Percentiles rank a stretch among this genome's conserved stretches.
Evolutionary conservation across 2,113 vertebrate genomes (phyloP).

Genomic region (Apodemus speciosus): DNA sequence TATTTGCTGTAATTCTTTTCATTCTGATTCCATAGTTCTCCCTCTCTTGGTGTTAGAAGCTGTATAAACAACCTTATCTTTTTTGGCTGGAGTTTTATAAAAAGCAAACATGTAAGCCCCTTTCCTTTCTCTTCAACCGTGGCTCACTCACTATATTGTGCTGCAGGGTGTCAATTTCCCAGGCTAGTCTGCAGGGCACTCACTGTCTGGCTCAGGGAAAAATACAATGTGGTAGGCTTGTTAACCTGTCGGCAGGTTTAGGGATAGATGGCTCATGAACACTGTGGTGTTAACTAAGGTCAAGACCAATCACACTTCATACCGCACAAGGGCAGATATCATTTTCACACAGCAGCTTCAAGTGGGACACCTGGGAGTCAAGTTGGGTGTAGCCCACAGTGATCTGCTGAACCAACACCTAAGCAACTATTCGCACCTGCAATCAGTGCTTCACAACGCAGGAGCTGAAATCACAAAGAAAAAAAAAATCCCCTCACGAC

Average conservation of each 20-base stretch:
- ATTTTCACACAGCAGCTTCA: background rate
- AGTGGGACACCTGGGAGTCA: background rate
- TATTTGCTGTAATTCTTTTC: constrained; percentile 33
- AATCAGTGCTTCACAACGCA: background rate
- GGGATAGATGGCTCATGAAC: background rate
- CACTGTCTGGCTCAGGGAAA: background rate
- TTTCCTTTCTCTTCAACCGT: background rate
- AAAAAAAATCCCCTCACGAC: background rate
- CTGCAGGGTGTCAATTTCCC: background rate
- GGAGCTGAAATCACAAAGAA: background rate
- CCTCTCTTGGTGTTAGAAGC: background rate
- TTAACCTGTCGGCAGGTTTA: background rate
- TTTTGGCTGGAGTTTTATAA: constrained; percentile 18
- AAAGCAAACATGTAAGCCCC: background rate
- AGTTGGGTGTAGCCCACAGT: background rate
- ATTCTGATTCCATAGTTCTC: background rate
- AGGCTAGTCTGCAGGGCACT: background rate
- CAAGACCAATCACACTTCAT: constrained; percentile 26
- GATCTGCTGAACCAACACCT: background rate
- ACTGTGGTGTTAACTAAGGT: background rate
- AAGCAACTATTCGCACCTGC: constrained; percentile 38
- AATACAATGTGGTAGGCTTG: background rate
- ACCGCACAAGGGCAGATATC: constrained; percentile 13
- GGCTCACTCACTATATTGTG: accelerated
- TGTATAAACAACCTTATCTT: constrained; percentile 63